Percentiles rank a stretch among this genome's conserved stretches.
Evolutionary conservation across 2,113 vertebrate genomes (phyloP).

Genomic region (Menura novaehollandiae): DNA sequence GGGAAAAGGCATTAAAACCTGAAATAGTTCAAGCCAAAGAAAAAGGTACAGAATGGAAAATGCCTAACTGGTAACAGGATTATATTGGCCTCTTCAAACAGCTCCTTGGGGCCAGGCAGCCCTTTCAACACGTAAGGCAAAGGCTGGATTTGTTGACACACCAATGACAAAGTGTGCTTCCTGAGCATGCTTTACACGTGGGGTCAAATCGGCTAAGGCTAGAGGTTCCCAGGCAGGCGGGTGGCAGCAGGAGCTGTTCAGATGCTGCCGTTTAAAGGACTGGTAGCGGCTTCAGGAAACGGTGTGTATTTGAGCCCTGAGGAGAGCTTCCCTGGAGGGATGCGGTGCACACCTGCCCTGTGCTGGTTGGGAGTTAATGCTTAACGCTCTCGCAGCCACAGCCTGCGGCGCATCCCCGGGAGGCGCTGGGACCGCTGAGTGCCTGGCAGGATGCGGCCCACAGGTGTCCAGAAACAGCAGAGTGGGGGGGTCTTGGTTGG

Average conservation of each 20-base stretch:
- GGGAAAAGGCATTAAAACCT: neutral
- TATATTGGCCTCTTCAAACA: neutral
- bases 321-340: slow-evolving; percentile 7
- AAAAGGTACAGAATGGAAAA: neutral
- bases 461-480: neutral
- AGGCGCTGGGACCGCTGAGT: neutral
- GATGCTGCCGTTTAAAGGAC: neutral
- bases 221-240: neutral
- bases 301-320: neutral
- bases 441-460: neutral
- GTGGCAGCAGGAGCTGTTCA: neutral
- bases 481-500: neutral
- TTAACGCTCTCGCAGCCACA: accelerated
- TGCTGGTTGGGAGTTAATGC: neutral
- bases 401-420: neutral
- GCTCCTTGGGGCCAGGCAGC: neutral
- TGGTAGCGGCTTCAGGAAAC: neutral
- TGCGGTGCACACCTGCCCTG: neutral
- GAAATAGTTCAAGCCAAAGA: neutral
- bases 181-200: neutral
- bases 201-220: neutral
- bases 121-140: neutral
- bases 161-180: neutral
- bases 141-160: neutral
- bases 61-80: neutral